Evolutionary conservation across 2,113 vertebrate genomes (phyloP).

Genomic region (Syngnathus typhle): DNA sequence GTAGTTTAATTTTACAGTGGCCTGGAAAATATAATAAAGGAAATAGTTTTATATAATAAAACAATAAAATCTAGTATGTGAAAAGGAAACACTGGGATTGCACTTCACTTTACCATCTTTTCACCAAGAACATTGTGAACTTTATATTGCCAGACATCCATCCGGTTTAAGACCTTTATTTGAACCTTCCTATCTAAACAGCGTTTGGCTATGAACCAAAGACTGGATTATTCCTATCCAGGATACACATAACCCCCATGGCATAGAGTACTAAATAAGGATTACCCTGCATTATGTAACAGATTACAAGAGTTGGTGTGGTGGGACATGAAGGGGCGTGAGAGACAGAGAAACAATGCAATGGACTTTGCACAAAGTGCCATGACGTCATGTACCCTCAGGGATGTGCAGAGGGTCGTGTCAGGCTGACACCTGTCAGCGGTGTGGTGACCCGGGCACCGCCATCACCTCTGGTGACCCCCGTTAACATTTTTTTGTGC

Average conservation of each 20-base stretch:
- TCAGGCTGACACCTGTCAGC: too few relatives aligned
- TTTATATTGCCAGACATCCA: background rate
- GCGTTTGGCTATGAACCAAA: background rate
- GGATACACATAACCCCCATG: conserved; percentile 41
- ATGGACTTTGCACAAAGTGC: too few relatives aligned
- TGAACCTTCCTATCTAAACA: background rate
- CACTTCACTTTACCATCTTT: background rate
- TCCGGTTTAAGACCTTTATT: background rate
- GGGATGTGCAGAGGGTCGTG: too few relatives aligned
- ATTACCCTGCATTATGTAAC: conserved; percentile 49
- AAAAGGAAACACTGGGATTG: background rate
- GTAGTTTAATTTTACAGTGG: background rate
- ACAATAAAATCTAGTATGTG: background rate
- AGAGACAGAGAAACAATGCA: background rate
- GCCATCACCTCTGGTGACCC: too few relatives aligned
- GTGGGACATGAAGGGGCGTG: conserved; percentile 27
- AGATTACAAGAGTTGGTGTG: background rate
- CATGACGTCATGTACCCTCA: too few relatives aligned
- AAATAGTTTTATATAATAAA: background rate
- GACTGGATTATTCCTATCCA: conserved; percentile 28
- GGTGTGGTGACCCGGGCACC: too few relatives aligned
- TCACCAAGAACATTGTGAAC: background rate
- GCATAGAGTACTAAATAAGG: conserved; percentile 22
- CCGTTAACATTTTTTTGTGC: too few relatives aligned
- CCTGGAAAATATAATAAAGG: background rate